Evolutionary conservation across 1,140 invertebrate genomes (phyloP), one percentile per base, ranked within the genome.

Genomic region (Anastrepha obliqua): DNA sequence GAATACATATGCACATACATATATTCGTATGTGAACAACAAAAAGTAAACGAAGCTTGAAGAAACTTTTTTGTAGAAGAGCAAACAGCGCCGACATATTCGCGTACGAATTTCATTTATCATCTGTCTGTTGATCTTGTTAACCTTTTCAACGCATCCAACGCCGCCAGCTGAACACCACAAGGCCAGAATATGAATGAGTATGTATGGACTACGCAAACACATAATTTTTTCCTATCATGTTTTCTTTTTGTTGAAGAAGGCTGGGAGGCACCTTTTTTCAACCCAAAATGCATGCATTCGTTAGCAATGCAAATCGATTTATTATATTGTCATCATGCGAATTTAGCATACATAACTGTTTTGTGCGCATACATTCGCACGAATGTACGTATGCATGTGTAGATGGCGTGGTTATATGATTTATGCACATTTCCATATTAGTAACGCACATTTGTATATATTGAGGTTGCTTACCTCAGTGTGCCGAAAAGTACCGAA

Each of bases 221-320:
- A 0, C 67, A n/a, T n/a, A 2, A 29, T 67, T 2, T 42, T 11
- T 55, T 55, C 51, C 6, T 11, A 55, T 55, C 6, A 55, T 8
- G 0, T 6, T 55, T 6, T 55, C 51, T 55, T 55, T 55, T 29
- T 39, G n/a, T 67, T 67, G 11, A 20, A 29, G 20, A 29, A 42
- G 29, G 29, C 29, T 67, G 3, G 7, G 29, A 42, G 11, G 42
- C 67, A 44, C 42, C 39, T 74, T 74, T 42, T 2, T 17, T 5
- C 15, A 67, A 9, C 39, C 4, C 5, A 29, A 74, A 42, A 15
- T 42, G 15, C 11, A 74, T 74, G 42, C 42, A 74, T 42, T 74
- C 67, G 67, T 74, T 74, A 74, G 67, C 67, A 74, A 74, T 74
- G 44, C 67, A 74, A 74, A 74, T 74, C 67, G 67, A 47, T 74